A percentile compares a stretch with the other conserved stretches of the same genome.
These are phyloP conservation scores for Trachelipus rathkii DNA, from an alignment of 1,140 invertebrate genomes.

Conservation along the genomic window DNA sequence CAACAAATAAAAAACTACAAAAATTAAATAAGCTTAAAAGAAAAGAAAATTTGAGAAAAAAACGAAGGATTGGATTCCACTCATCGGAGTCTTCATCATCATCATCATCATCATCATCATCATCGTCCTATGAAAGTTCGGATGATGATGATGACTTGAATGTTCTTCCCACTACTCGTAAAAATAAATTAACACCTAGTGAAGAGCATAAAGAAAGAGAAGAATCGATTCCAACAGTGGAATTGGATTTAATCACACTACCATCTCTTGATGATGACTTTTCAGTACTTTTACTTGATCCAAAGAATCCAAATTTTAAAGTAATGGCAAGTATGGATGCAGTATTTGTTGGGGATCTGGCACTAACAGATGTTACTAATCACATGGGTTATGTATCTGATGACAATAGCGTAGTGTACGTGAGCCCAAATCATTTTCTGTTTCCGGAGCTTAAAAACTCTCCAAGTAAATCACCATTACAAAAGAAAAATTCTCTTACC, in stretches of 20 bases:
- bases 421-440: constrained; percentile 39
- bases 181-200: too few species aligned
- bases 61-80: not conserved
- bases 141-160: constrained; percentile 1
- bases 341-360: constrained; percentile 41
- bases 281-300: constrained; percentile 40
- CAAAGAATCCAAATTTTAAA: constrained; percentile 44
- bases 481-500: not conserved
- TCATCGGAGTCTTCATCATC: not conserved
- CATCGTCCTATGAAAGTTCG: not conserved
- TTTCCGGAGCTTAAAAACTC: constrained; percentile 41
- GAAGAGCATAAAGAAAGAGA: not conserved
- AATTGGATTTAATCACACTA: constrained; percentile 42
- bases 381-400: constrained; percentile 43
- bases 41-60: not conserved
- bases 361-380: constrained; percentile 40
- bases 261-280: constrained; percentile 38
- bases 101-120: not conserved
- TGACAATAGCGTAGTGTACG: constrained; percentile 43
- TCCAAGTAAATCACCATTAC: constrained; percentile 21
- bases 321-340: constrained; percentile 43
- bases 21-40: too few species aligned
- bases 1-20: too few species aligned
- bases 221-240: constrained; percentile 42
- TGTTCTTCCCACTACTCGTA: too few species aligned